phyloP scores from a whole-genome alignment of 2,888 invertebrate species.

The Tortricodes alternella region DNA sequence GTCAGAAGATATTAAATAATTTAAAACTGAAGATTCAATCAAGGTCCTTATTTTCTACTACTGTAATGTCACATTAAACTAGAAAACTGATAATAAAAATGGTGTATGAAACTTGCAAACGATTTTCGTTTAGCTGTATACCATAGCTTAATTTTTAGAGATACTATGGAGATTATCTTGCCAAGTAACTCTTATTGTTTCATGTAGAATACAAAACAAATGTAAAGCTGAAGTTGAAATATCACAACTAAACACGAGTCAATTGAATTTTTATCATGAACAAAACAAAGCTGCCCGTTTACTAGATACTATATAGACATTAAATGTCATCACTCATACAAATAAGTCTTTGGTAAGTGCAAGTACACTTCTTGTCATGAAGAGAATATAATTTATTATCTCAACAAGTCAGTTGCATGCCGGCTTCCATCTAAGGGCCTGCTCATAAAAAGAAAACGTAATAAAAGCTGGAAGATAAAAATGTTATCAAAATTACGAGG shows the following conservation, averaged over 20 bases:
- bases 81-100: too few relatives aligned
- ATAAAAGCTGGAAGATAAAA: constrained; percentile 64
- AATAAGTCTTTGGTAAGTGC: constrained; percentile 6
- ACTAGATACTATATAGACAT: too few relatives aligned
- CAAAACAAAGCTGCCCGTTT: not conserved
- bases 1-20: too few relatives aligned
- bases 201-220: not conserved
- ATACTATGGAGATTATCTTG: not conserved
- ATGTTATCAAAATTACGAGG: constrained; percentile 64
- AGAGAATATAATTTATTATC: constrained; percentile 40
- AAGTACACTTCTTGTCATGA: constrained; percentile 4
- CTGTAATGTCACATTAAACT: too few relatives aligned
- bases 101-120: not conserved
- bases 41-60: too few relatives aligned
- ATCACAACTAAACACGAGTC: not conserved
- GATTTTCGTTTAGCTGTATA: not conserved
- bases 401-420: constrained; percentile 42
- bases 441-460: constrained; percentile 60
- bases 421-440: constrained; percentile 39
- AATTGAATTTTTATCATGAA: not conserved
- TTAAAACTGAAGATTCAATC: too few relatives aligned
- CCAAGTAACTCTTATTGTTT: not conserved
- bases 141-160: not conserved
- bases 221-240: not conserved
- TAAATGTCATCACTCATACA: not conserved